Base-by-base conservation (phyloP, 2,113 vertebrate genomes). In the Mobula birostris region DNA sequence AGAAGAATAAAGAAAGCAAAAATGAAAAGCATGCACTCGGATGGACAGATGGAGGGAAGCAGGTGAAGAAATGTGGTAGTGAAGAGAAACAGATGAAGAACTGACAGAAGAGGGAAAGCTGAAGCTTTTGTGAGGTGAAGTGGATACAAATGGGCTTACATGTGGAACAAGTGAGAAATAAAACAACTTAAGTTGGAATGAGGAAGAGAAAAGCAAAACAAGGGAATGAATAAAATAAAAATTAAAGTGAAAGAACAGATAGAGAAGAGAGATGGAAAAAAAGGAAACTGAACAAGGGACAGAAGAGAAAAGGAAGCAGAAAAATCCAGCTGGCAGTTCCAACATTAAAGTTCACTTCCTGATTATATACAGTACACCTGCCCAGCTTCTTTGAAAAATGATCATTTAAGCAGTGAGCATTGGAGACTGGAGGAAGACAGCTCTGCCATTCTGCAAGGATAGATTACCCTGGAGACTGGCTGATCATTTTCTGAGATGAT, bases 361-460 rank as follows among this genome's bases (percentile, higher is more conserved):
- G 83, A 87, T 87, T 87, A 61, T 87, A 87, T 58, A 61, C 83
- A 87, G 61, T 58, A 61, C 83, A 87, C 83, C 56, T 61, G 56
- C 83, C 83, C 83, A 87, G 12, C 58, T 87, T 85, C 36, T 58
- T 85, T 85, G 82, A 85, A 85, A 85, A 85, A 85, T 85, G 82
- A 87, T 61, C 83, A 87, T 63, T 87, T 61, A 58, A 87, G 83
- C 83, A 61, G 21, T 63, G 56, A 61, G 56, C 29, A n/a, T 56
- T 61, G 56, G 83, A 87, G 21, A 61, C 83, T 87, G 56, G 83
- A 11, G 61, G 21, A n/a, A 87, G 48, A 17, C 56, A 87, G 56
- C 83, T 29, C 58, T 24, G 56, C 83, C 83, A 85, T 40, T 9
- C 48, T 56, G 82, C 17, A 36, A 58, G 83, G 56, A 87, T 87